Evolutionary conservation across 2,113 vertebrate species (phyloP), one percentile per base, ranked within the genome.

Genomic region (Hippolais icterina): DNA sequence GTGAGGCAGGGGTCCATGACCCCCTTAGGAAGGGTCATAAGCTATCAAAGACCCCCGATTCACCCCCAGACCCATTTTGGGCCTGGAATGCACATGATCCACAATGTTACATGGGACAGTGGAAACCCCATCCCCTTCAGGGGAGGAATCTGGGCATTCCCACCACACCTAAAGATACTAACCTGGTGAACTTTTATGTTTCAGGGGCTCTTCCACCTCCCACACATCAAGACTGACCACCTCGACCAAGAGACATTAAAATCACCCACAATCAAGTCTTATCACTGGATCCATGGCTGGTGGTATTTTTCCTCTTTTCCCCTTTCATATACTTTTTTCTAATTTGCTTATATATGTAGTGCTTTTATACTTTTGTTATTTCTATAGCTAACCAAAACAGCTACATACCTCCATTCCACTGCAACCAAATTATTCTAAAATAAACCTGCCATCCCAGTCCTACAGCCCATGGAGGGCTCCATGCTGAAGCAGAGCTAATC

Each of bases 211-310:
- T 22, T 8, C 14, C 11, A 27, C 21, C 35, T 31, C 57, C 21
- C 17, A 31, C 29, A 70, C 9, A 41, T 21, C 17, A 14, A 24
- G 29, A 65, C 25, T 17, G 6, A 72, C 42, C 31, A 37, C 12
- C 35, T 56, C 2, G 0, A 35, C 22, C 24, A 64, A 42, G 5
- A 7, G 35, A 49, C 59, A 57, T 0, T 31, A 22, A 50, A 72
- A 35, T 42, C 50, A 64, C 42, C 25, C 44, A 52, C 44, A 22
- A 44, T 27, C 42, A 72, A 64, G 11, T 37, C 25, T 27, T 42
- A 8, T 27, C 44, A 50, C 42, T 80, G 50, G 22, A 80, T 23
- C 37, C 11, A 28, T 10, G 5, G 14, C 10, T 27, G 14, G 17
- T 27, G 35, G 3, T 18, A 19, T 50, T 49, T 49, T 42, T 41